Conservation (phyloP, 1,140 invertebrate species). For the Brachionus calyciflorus region DNA sequence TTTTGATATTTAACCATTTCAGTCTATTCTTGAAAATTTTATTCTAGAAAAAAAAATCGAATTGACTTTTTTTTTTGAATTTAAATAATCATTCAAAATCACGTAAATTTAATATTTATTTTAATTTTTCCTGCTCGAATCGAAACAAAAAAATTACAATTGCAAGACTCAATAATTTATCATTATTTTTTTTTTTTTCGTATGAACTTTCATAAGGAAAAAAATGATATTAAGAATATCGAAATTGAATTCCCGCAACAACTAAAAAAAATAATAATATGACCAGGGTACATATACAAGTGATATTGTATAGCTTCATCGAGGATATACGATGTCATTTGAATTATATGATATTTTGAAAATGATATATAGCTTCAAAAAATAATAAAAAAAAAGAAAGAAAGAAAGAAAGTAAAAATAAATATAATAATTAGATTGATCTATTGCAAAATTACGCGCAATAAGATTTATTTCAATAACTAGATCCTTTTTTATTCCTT, state of each 20-base stretch:
- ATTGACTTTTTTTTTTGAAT: background rate
- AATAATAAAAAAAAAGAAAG: background rate
- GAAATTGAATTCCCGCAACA: no score
- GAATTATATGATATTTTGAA: conserved; percentile 26
- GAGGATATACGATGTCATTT: background rate
- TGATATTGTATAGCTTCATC: background rate
- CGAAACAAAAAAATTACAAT: no score
- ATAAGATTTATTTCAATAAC: background rate
- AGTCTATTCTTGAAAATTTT: background rate
- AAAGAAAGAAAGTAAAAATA: no score
- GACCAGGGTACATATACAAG: background rate
- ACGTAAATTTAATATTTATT: conserved; percentile 36
- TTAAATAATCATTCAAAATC: conserved; percentile 9
- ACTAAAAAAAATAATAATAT: background rate
- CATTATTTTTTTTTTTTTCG: background rate
- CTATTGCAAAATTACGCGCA: background rate
- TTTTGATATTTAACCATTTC: no score
- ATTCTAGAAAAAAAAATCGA: background rate
- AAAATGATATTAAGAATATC: background rate
- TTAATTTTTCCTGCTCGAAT: background rate
- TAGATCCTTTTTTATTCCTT: no score
- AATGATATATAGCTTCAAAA: background rate
- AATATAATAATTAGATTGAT: conserved; percentile 27
- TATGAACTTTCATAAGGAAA: conserved; percentile 3
- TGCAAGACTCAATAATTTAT: background rate